Percentiles rank a stretch among this genome's conserved stretches.
Evolutionary conservation across 2,113 vertebrate species (phyloP).

Genomic region (Naja naja): DNA sequence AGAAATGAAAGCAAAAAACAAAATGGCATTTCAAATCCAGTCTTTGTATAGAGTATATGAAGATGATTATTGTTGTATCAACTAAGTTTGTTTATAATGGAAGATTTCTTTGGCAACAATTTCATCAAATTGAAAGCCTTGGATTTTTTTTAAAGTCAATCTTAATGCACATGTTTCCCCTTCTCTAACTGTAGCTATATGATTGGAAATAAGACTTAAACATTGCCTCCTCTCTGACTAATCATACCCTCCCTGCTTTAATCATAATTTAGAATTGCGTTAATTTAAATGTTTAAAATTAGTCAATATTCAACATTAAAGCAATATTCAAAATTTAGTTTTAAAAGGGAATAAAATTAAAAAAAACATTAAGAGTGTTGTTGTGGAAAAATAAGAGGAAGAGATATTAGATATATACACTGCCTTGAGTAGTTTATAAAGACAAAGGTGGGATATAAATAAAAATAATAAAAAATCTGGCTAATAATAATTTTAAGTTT

Average conservation of each 20-base stretch:
- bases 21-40: conserved; percentile 15
- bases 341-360: background rate
- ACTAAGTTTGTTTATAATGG: conserved; percentile 11
- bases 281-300: background rate
- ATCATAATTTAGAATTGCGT: background rate
- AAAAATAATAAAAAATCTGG: background rate
- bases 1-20: background rate
- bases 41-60: conserved; percentile 26
- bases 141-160: background rate
- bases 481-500: background rate
- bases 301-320: background rate
- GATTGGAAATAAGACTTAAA: background rate
- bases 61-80: conserved; percentile 43
- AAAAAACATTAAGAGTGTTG: background rate
- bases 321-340: background rate
- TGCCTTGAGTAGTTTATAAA: background rate
- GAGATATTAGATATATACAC: background rate
- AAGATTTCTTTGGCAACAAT: background rate
- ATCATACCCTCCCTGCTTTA: background rate
- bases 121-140: conserved; percentile 22
- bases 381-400: background rate
- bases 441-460: background rate
- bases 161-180: background rate
- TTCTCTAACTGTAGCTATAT: background rate
- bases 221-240: background rate